Evolutionary conservation across 2,113 vertebrate genomes (phyloP), one percentile per base, ranked within the genome.

Genomic region (Brachypteracias leptosomus): DNA sequence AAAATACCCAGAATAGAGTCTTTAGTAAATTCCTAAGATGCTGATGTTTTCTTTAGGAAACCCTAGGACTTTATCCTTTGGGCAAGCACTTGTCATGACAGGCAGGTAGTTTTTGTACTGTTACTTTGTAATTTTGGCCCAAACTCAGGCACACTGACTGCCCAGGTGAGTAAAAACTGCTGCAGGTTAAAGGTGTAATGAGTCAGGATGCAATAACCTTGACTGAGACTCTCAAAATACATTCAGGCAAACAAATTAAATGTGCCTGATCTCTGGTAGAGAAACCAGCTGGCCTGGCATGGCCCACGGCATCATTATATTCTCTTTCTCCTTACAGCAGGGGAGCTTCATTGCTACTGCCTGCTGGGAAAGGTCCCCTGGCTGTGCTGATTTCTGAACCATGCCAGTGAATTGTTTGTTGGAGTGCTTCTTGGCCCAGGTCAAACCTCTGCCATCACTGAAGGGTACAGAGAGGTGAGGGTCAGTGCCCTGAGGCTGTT

Each of bases 221-320:
- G 0, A 80, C 35, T 26, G 36, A 86, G 38, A 44, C 16, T 62
- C 40, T 85, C 38, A 58, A 36, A 42, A 57, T 59, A 52, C 25
- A 66, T 54, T 88, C n/a, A 76, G 55, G 51, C 1, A 17, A 36
- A 6, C 74, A 62, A 54, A 24, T 18, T 35, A 36, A 38, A 63
- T 26, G 54, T 72, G 66, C 62, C 44, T n/a, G 55, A 54, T 83
- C 29, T 52, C 62, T 89, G 61, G 44, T 82, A 31, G 35, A 73
- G 81, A 93, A 38, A 73, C 78, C 95, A 94, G 88, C 92, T 93
- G 88, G 66, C 62, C 78, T 94, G 81, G 40, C 74, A 61, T 36
- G 44, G 36, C 82, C 52, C 16, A 6, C 46, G 10, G 72, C 74
- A 58, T 54, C 71, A 31, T 78, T 88, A 29, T 54, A 65, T 52